phyloP scores from a whole-genome alignment of 2,888 invertebrate genomes.

The Boloria selene region DNA sequence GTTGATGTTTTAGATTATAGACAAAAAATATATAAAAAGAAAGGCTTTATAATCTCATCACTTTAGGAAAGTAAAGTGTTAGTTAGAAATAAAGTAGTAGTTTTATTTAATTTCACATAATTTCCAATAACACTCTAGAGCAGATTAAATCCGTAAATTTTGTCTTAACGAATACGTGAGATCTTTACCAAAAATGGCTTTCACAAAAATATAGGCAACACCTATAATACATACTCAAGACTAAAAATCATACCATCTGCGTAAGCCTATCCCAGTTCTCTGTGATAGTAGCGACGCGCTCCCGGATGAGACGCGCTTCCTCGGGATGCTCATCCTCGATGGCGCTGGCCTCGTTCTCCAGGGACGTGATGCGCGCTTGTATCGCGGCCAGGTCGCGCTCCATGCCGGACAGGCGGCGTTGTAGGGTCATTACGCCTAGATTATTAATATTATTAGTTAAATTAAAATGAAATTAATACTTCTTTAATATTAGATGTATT shows the following conservation, averaged over 20 bases:
- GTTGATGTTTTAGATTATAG: too few relatives aligned
- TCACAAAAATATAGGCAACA: too few relatives aligned
- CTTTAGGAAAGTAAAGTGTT: too few relatives aligned
- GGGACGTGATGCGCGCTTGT: slow-evolving; percentile 96
- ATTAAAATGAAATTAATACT: background rate
- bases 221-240: background rate
- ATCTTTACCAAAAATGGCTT: too few relatives aligned
- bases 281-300: slow-evolving; percentile 95
- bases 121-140: too few relatives aligned
- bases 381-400: slow-evolving; percentile 99
- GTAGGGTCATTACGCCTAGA: slow-evolving; percentile 96
- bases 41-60: too few relatives aligned
- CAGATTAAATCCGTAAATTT: too few relatives aligned
- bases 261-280: slow-evolving; percentile 98
- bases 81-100: too few relatives aligned
- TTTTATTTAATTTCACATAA: too few relatives aligned
- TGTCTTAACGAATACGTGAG: too few relatives aligned
- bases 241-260: slow-evolving; percentile 86
- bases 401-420: slow-evolving; percentile 98
- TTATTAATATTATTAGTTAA: background rate
- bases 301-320: slow-evolving; percentile 94
- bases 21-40: too few relatives aligned
- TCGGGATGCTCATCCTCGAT: slow-evolving; percentile 98
- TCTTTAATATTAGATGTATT: too few relatives aligned
- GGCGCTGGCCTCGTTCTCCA: slow-evolving; percentile 95